Base-by-base conservation (phyloP, 2,113 vertebrate genomes). In the Zapornia atra region DNA sequence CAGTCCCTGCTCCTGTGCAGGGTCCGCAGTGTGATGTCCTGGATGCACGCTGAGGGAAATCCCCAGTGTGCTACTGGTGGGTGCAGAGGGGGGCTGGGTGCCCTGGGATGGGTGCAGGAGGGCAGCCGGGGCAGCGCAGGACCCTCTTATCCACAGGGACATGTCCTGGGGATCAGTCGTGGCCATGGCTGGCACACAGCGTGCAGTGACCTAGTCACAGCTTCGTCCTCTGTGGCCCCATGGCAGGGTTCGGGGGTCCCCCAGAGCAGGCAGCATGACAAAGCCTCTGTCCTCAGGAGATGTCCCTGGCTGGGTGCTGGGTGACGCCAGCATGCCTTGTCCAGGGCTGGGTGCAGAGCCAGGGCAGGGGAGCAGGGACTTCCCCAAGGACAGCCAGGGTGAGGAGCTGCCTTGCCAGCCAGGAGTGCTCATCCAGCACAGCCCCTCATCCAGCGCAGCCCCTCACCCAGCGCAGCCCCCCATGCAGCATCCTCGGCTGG, bases 131-230 rank as follows among this genome's bases (percentile, higher is more conserved):
- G 17, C 40, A 70, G 31, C 21, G 17, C 61, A 90, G 61, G 51
- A 20, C 11, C 21, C 13, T 28, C 18, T 54, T 44, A 50, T 21
- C 24, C 0, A 0, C 38, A 36, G 72, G 50, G 28, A 31, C 14
- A 1, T 38, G 28, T 59, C 19, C 53, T 68, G 26, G 46, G 26
- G 9, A 28, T 66, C 36, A 57, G 36, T 22, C 20, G 4, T 2
- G 56, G n/a, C 16, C 5, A 0, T 42, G 75, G 46, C 0, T 3
- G 71, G 33, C 25, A 53, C 20, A 5, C 1, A 11, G 34, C 0
- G 0, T 50, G n/a, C 2, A 6, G 34, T 80, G 57, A 71, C 36
- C 4, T 6, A 20, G 26, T 82, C 66, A 53, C 5, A 10, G 33
- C 61, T 79, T 56, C 31, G 8, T 53, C 21, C 24, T 12, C n/a